phyloP scores from a whole-genome alignment of 2,797 vertebrate genomes.

The Mycteria americana region DNA sequence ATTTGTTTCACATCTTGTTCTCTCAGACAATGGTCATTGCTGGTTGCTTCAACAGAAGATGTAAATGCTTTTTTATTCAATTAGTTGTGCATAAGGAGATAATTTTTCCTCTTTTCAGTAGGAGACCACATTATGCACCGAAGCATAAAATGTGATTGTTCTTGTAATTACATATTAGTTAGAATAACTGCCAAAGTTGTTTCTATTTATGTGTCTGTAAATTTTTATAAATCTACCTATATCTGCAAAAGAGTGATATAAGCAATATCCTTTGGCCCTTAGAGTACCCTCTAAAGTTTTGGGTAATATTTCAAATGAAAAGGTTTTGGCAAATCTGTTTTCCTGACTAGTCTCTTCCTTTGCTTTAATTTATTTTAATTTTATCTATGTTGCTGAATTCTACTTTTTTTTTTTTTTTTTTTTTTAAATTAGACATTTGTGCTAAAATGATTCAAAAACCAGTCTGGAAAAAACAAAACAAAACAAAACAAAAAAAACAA shows the following conservation, averaged over 20 bases:
- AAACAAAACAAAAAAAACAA: not conserved
- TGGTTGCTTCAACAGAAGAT: not conserved
- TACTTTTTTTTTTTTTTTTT: too few species aligned
- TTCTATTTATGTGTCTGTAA: not conserved
- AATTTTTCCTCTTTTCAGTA: not conserved
- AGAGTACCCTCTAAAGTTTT: not conserved
- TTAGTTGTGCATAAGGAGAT: not conserved
- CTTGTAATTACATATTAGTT: not conserved
- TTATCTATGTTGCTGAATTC: not conserved
- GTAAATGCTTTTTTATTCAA: not conserved
- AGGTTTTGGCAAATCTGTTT: not conserved
- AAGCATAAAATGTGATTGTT: not conserved
- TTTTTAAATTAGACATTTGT: not conserved
- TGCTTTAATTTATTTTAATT: not conserved
- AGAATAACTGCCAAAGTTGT: not conserved
- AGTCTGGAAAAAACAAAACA: not conserved
- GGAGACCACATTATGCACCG: not conserved
- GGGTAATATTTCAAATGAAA: not conserved
- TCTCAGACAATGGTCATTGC: not conserved
- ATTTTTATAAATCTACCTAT: not conserved
- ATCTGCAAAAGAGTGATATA: not conserved
- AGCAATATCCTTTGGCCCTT: not conserved
- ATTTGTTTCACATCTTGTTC: not conserved
- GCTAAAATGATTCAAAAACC: not conserved
- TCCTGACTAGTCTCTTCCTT: not conserved